A percentile compares a stretch with the other conserved stretches of the same genome.
Evolutionary conservation across 2,888 invertebrate genomes (phyloP).

Genomic region (Drosophila glabriapex): DNA sequence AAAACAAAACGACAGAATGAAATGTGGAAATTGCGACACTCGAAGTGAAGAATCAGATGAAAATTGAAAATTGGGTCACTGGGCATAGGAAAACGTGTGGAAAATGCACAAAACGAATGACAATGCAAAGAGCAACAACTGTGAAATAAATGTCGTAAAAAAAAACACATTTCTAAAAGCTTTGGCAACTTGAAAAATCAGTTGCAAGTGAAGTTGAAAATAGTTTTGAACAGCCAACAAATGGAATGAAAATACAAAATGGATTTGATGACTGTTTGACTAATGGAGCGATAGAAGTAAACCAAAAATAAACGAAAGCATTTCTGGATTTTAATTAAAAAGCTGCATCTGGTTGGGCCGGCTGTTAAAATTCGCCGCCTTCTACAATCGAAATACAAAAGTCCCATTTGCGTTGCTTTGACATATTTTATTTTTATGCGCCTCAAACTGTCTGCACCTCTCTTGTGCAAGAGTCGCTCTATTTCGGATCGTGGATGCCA

Average conservation of each 20-base stretch:
- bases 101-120: conserved; percentile 32
- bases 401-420: conserved; percentile 58
- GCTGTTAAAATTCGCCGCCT: conserved; percentile 22
- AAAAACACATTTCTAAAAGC: conserved; percentile 17
- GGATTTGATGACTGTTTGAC: background rate
- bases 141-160: conserved; percentile 31
- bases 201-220: conserved; percentile 28
- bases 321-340: conserved; percentile 16
- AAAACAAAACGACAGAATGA: conserved; percentile 4
- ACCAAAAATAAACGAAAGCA: conserved; percentile 3
- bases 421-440: conserved; percentile 67
- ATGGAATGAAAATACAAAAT: conserved; percentile 19
- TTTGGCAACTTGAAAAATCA: conserved; percentile 25
- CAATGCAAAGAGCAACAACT: conserved; percentile 23
- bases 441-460: conserved; percentile 58
- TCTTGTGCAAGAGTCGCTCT: conserved; percentile 36
- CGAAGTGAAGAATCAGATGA: conserved; percentile 47
- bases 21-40: conserved; percentile 58
- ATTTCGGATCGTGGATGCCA: conserved; percentile 56
- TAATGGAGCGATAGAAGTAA: conserved; percentile 5
- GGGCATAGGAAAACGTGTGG: conserved; percentile 34
- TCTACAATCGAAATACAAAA: conserved; percentile 35
- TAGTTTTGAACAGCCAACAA: conserved; percentile 15
- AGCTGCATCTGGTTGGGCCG: conserved; percentile 11
- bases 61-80: conserved; percentile 49